phyloP scores from a whole-genome alignment of 35 echinoderm and acorn worm genomes.

The Apostichopus californicus region DNA sequence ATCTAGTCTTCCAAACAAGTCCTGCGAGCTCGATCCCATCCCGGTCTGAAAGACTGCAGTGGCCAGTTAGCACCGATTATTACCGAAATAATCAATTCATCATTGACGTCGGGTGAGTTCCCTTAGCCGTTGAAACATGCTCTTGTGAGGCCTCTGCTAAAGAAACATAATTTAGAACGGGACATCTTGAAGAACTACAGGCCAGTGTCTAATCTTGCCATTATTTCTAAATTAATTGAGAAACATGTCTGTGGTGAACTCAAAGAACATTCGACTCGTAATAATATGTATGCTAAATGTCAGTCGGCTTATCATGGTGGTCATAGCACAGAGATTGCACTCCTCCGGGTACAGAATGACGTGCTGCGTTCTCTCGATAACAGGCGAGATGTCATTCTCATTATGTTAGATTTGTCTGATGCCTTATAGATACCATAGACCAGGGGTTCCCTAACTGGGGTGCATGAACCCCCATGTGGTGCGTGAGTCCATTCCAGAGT shows the following conservation, averaged over 20 bases:
- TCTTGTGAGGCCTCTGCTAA: too few relatives aligned
- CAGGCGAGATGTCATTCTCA: conserved; percentile 12
- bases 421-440: conserved; percentile 39
- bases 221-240: neutral
- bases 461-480: neutral
- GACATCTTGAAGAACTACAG: conserved; percentile 38
- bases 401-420: conserved; percentile 29
- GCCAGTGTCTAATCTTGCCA: conserved; percentile 8
- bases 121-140: too few relatives aligned
- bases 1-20: conserved; percentile 14
- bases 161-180: neutral
- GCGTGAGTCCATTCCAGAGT: too few relatives aligned
- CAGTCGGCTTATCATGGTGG: neutral
- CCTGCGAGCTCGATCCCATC: conserved; percentile 48
- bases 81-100: too few relatives aligned
- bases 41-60: neutral
- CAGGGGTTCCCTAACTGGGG: neutral
- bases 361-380: conserved; percentile 40
- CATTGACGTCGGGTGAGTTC: too few relatives aligned
- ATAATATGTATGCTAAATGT: neutral
- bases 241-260: neutral
- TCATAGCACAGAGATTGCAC: conserved; percentile 57
- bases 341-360: conserved; percentile 48
- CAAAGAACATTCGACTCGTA: conserved; percentile 4
- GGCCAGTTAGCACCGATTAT: too few relatives aligned